These are phyloP conservation scores for Gymnothorax reevesii DNA, from an alignment of 2,797 vertebrate species.

Conservation along the genomic window DNA sequence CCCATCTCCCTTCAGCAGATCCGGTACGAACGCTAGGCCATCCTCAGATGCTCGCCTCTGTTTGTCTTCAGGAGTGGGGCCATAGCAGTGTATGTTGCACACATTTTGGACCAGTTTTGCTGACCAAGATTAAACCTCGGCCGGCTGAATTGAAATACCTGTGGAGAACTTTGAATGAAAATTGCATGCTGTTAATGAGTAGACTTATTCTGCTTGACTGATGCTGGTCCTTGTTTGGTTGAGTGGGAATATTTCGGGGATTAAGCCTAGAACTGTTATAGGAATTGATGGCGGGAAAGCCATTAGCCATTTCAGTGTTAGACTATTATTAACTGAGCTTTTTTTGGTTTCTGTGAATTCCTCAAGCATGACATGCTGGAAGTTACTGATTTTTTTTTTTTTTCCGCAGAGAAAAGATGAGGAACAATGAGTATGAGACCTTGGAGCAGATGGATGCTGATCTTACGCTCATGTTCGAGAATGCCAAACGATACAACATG, in stretches of 20 bases:
- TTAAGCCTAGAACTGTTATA: no score
- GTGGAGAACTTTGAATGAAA: no score
- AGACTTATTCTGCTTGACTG: no score
- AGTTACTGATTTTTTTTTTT: not conserved
- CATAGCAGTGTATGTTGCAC: not conserved
- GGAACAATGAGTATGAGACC: conserved; percentile 91
- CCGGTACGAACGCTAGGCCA: conserved; percentile 67
- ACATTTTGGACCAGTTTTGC: not conserved
- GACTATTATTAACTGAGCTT: not conserved
- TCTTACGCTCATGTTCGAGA: conserved; percentile 95
- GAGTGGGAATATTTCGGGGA: not conserved
- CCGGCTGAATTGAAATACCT: no score
- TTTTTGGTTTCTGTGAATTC: not conserved
- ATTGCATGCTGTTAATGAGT: no score
- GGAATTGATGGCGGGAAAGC: no score
- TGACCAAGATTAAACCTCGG: no score
- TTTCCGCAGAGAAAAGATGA: conserved; percentile 85
- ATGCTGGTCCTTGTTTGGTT: not conserved
- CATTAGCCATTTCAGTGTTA: not conserved
- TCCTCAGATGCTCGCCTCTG: not conserved
- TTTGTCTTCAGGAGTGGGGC: not conserved
- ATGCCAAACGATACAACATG: conserved; percentile 97
- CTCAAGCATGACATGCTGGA: not conserved
- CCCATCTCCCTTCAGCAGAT: conserved; percentile 91
- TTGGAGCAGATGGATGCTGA: conserved; percentile 91